A percentile compares a stretch with the other conserved stretches of the same genome.
Conservation (phyloP, 2,888 invertebrate species). For the Orthosia incerta region DNA sequence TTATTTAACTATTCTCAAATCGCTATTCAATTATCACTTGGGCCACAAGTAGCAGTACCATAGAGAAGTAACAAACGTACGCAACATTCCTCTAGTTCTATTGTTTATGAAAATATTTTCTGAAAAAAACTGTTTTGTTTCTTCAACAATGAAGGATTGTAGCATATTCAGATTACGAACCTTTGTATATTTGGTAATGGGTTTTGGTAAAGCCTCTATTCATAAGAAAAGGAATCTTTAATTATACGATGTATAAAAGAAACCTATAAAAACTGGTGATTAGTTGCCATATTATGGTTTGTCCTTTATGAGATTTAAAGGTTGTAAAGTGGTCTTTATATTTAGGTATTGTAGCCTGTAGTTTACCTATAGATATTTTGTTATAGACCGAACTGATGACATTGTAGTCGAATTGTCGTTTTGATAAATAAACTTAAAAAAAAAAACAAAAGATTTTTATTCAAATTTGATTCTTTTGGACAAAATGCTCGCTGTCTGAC, state of each 20-base stretch:
- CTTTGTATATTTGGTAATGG: conserved; percentile 35
- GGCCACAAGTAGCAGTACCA: conserved; percentile 26
- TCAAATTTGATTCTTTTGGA: too few species aligned
- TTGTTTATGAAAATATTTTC: conserved; percentile 65
- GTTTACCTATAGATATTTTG: too few species aligned
- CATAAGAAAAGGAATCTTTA: not conserved
- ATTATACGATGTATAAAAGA: not conserved
- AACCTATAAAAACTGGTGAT: too few species aligned
- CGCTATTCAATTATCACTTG: conserved; percentile 17
- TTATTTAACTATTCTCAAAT: not conserved
- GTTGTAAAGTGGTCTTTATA: too few species aligned
- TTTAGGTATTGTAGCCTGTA: too few species aligned
- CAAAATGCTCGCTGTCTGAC: too few species aligned
- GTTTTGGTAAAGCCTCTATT: conserved; percentile 9
- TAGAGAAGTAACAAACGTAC: conserved; percentile 40
- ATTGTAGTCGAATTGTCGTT: too few species aligned
- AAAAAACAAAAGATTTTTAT: too few species aligned
- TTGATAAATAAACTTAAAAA: too few species aligned
- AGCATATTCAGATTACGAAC: conserved; percentile 37
- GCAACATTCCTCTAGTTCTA: conserved; percentile 60
- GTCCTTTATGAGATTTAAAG: too few species aligned
- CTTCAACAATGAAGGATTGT: conserved; percentile 51
- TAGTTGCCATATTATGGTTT: too few species aligned
- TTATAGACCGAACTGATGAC: too few species aligned
- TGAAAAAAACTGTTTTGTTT: conserved; percentile 55